Base-by-base conservation (phyloP, 2,888 invertebrate genomes). In the Rhingia rostrata region DNA sequence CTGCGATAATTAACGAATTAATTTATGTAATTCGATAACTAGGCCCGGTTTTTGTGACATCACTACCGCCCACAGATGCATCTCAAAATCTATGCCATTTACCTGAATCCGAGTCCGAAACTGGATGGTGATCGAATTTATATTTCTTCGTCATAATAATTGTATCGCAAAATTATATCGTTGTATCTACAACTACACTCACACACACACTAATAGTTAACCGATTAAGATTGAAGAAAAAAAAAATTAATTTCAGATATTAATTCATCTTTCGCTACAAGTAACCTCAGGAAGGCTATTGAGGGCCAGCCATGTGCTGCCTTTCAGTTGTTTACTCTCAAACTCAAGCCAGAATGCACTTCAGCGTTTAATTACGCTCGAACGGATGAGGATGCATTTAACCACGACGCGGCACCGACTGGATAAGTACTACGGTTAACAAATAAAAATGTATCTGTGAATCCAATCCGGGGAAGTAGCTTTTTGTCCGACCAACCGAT, bases 1-100 rank as follows among this genome's bases (percentile, higher is more conserved):
- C 41, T 9, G 6, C 35, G 49, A 22, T 72, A 78, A 78, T 83
- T 78, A 83, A 67, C 22, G 35, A 82, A 78, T 78, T 78, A 61
- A 66, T 70, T 64, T 64, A 45, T 70, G 39, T 70, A 32, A 33
- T 61, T 33, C 45, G 22, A 66, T 35, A 45, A 10, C 22, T 0
- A 7, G 32, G 10, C 5, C 14, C 4, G 9, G 32, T 9, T 7
- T 7, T 9, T 12, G 37, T 70, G 63, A 64, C 63, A 73, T 78
- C 54, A 72, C n/a, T 43, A 53, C 22, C 32, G 12, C 63, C 63
- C 56, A 70, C 70, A 10, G 7, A 32, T 47, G 32, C 9, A 43
- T 39, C 10, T 9, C 22, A 22, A n/a, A n/a, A 49, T 78, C 35
- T 12, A 53, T 33, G n/a, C 0, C 32, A 72, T 14, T 60, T 79